Base-by-base conservation (phyloP, 2,888 invertebrate species). In the Metalampra italica region DNA sequence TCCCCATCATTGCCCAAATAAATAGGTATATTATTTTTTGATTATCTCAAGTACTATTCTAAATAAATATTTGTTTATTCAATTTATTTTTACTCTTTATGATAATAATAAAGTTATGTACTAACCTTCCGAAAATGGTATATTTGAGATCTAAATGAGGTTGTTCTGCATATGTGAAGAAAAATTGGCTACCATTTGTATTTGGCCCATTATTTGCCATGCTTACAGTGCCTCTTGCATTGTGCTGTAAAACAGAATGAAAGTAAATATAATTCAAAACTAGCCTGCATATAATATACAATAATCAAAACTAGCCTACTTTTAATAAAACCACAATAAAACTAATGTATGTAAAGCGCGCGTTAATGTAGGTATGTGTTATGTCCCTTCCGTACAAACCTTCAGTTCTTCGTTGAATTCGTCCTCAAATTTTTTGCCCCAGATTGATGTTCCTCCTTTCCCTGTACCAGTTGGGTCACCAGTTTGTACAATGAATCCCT, bases 201-300 rank as follows among this genome's bases (percentile, higher is more conserved):
- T 99, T 98, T 0, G 98, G 97, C 3, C 99, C 99, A 89, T 97
- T 98, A 77, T 98, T 99, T 7, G 99, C 99, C 98, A 99, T 98
- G 3, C 98, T 98, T 1, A 99, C 91, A 56, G 95, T 93, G 0
- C 98, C 99, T 68, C 98, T 91, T 13, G 93, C 90, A 71, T 92
- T 95, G 75, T 99, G 99, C 95, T 94, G 65, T 8, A 75, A 79
- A 60, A 42, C 55, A 54, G 8, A 4, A 32, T 3, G 8, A 9
- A 9, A 32, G 11, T 8, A 11, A 32, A 32, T 32, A 9, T 32
- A 3, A 32, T 4, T 9, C 11, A 11, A 11, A 32, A 30, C 30
- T 30, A 30, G 8, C n/a, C 8, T 30, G 8, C 8, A 30, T 8
- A 30, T 30, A 30, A 30, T 30, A 30, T 30, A 8, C 30, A 7